These are phyloP conservation scores for Chrysochloris asiatica DNA, from an alignment of 2,113 vertebrate genomes.

Conservation along the genomic window DNA sequence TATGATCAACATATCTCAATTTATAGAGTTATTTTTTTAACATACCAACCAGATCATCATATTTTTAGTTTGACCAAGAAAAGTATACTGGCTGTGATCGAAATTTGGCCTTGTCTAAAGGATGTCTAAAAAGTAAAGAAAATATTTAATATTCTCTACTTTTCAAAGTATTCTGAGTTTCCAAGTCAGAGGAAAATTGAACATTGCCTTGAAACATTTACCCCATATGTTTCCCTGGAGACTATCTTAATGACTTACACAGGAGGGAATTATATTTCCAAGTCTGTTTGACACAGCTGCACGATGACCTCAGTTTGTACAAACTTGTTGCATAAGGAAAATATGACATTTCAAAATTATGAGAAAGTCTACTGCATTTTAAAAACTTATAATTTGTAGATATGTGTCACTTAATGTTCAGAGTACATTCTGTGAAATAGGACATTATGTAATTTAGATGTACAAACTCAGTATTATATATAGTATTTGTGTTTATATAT, in stretches of 20 bases:
- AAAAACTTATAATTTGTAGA: neutral
- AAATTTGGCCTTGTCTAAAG: neutral
- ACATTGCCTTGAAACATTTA: neutral
- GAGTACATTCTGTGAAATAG: neutral
- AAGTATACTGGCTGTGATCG: neutral
- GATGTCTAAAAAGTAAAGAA: neutral
- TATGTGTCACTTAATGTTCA: neutral
- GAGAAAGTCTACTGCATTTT: neutral
- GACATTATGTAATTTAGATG: neutral
- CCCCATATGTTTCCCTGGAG: neutral
- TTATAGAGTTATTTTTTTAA: neutral
- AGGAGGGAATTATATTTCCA: neutral
- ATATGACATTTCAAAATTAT: neutral
- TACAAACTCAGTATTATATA: too few relatives aligned
- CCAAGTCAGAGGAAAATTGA: neutral
- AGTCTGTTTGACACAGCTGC: neutral
- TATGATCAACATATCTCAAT: neutral
- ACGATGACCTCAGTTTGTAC: neutral
- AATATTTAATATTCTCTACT: neutral
- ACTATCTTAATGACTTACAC: neutral
- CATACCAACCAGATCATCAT: neutral
- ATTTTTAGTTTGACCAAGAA: neutral
- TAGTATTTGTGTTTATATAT: too few relatives aligned
- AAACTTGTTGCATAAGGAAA: conserved; percentile 30
- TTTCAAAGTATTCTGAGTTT: neutral